Evolutionary conservation across 1,140 invertebrate species (phyloP).

Genomic region (Anagrus nilaparvatae): DNA sequence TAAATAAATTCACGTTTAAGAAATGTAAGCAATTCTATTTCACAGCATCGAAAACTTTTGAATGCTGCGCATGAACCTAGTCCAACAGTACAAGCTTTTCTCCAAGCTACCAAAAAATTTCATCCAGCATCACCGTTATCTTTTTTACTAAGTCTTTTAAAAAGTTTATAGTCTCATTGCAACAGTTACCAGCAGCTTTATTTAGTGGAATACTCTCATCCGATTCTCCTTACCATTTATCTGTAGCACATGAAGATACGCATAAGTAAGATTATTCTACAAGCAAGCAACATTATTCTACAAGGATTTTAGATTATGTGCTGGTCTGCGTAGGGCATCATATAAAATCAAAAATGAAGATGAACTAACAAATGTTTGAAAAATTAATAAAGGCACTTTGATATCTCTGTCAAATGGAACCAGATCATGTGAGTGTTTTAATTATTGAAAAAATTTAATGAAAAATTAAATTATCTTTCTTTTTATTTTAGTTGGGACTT

Average conservation of each 20-base stretch:
- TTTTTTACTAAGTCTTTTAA: no score
- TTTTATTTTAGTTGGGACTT: conserved; percentile 56
- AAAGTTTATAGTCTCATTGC: no score
- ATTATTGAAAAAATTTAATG: neutral
- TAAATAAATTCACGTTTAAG: conserved; percentile 71
- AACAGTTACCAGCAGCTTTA: no score
- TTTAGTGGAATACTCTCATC: no score
- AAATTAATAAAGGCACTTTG: conserved; percentile 74
- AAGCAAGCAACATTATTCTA: conserved; percentile 61
- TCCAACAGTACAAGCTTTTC: conserved; percentile 63
- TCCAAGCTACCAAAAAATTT: conserved; percentile 46
- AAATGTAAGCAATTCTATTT: conserved; percentile 73
- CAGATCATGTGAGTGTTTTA: conserved; percentile 62
- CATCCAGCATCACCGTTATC: no score
- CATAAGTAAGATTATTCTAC: conserved; percentile 51
- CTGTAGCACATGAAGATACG: conserved; percentile 85
- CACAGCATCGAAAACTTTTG: conserved; percentile 77
- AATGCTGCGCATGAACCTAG: conserved; percentile 68
- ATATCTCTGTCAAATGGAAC: conserved; percentile 82
- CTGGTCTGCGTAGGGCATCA: conserved; percentile 91
- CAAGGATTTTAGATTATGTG: conserved; percentile 81
- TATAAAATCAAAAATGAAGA: conserved; percentile 76
- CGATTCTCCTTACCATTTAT: conserved; percentile 84
- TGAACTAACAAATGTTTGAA: conserved; percentile 68
- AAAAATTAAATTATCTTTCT: conserved; percentile 4